Percentiles rank a stretch among this genome's conserved stretches.
Conservation (phyloP, 2,888 invertebrate species). For the Heliconius aoede region DNA sequence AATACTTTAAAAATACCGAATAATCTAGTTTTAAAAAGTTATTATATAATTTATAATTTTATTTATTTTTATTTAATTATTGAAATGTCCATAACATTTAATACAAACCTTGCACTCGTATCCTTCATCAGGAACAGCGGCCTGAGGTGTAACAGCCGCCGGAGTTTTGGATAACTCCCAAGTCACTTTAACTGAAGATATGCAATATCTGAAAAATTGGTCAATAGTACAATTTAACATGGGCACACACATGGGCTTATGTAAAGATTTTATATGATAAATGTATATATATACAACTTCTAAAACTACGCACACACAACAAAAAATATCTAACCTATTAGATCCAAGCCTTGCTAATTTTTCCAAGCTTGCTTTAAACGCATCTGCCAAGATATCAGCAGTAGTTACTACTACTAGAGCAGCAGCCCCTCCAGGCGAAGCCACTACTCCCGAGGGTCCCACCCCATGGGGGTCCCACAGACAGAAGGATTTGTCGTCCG, state of each 20-base stretch:
- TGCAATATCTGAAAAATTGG: conserved; percentile 59
- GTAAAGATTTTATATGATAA: background rate
- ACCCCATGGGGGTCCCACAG: conserved; percentile 73
- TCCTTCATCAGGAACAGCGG: conserved; percentile 70
- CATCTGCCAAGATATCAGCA: conserved; percentile 62
- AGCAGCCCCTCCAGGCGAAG: conserved; percentile 65
- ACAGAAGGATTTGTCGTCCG: conserved; percentile 59
- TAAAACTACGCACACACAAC: background rate
- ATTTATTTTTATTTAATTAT: too few relatives aligned
- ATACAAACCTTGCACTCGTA: conserved; percentile 69
- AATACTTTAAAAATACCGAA: too few relatives aligned
- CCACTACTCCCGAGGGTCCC: conserved; percentile 61
- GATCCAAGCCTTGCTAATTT: conserved; percentile 59
- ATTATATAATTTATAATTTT: too few relatives aligned
- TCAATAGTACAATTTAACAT: too few relatives aligned
- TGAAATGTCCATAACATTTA: background rate
- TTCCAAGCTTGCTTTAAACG: conserved; percentile 60
- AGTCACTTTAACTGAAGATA: conserved; percentile 67
- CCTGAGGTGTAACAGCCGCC: conserved; percentile 56
- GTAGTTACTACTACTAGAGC: conserved; percentile 60
- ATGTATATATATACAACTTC: background rate
- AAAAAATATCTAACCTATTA: conserved; percentile 59
- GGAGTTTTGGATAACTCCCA: conserved; percentile 68
- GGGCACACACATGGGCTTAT: too few relatives aligned
- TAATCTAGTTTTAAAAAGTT: too few relatives aligned